A percentile compares a stretch with the other conserved stretches of the same genome.
Conservation (phyloP, 2,797 vertebrate species). For the Hydrophis major region DNA sequence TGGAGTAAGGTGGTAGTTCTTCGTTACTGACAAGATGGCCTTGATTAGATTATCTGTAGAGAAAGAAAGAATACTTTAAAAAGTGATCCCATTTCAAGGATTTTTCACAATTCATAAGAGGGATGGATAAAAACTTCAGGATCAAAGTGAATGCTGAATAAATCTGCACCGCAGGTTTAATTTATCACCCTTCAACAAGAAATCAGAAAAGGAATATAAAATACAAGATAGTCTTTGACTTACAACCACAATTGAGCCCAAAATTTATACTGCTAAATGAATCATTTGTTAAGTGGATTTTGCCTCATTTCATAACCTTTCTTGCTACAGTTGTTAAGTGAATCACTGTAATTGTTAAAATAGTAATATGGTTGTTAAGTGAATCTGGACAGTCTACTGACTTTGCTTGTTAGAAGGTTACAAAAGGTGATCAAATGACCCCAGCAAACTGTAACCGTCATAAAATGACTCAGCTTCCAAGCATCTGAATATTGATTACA, state of each 20-base stretch:
- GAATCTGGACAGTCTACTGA: not conserved
- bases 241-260: not conserved
- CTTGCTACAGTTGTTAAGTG: not conserved
- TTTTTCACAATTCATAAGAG: conserved; percentile 22
- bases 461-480: not conserved
- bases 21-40: conserved; percentile 81
- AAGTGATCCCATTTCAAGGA: not conserved
- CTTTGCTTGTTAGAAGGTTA: not conserved
- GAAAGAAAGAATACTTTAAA: conserved; percentile 53
- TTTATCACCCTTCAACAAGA: not conserved
- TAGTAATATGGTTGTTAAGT: not conserved
- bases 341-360: not conserved
- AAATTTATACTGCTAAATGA: not conserved
- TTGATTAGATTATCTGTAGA: conserved; percentile 79
- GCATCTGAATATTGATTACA: too few relatives aligned
- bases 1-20: conserved; percentile 79
- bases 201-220: not conserved
- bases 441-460: not conserved
- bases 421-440: not conserved
- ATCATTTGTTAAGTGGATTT: not conserved
- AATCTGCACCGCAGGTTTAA: not conserved
- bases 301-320: not conserved
- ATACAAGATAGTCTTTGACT: not conserved
- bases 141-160: not conserved
- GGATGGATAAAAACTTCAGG: not conserved